Evolutionary conservation across 2,797 vertebrate genomes (phyloP), one percentile per base, ranked within the genome.

Genomic region (Pachyuromys duprasi): DNA sequence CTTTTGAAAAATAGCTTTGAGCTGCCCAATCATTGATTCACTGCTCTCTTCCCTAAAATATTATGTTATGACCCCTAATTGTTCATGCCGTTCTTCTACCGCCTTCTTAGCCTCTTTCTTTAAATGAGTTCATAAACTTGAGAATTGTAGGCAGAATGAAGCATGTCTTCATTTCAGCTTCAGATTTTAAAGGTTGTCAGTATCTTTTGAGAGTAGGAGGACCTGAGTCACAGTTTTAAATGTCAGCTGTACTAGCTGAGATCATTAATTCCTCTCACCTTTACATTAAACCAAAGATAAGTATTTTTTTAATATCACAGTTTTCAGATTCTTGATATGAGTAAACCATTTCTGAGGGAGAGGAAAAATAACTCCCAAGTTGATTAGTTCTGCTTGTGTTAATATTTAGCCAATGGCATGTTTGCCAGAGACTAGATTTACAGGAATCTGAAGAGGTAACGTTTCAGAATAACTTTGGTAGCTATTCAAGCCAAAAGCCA

Each of bases 211-310:
- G 97, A 95, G 97, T 96, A 45, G 97, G 97, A 97, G 94, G 94
- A 79, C 92, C 89, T 96, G 95, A 97, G 90, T 97, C 96, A 96
- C 57, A 93, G 42, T 97, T 97, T 94, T 94, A 98, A 97, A 97
- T 98, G 96, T 97, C 97, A 98, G 0, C 90, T 72, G 31, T 78
- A 81, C 92, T 84, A 78, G 79, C 90, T 96, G 90, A 98, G 92
- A 92, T 97, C 95, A 97, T 95, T 88, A 93, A 92, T 95, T 96
- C 88, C 80, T 95, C 87, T 97, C 93, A 95, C 86, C 95, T 95
- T 98, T 84, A 88, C 87, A 93, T 97, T 55, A 91, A 95, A 69
- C 95, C 96, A 96, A 94, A 97, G 95, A 92, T 80, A 96, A 95
- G 92, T 97, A 93, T 82, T 92, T 45, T 86, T 96, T 94, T 67